Percentiles rank a stretch among this genome's conserved stretches.
These are phyloP conservation scores for Leucoraja erinaceus DNA, from an alignment of 2,113 vertebrate genomes.

Conservation along the genomic window DNA sequence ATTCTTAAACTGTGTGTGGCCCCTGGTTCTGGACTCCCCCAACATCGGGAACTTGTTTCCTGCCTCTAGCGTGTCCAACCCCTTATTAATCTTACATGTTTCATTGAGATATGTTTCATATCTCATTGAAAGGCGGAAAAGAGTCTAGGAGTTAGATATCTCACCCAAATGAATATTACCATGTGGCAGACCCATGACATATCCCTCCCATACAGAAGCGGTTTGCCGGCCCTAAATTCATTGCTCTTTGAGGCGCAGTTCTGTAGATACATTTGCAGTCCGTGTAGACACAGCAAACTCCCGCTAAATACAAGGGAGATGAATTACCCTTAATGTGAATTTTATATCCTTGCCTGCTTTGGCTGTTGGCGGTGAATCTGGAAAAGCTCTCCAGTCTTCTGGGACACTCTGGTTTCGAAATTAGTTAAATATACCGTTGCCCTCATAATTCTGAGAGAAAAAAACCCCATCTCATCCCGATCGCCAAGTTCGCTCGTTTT, in stretches of 20 bases:
- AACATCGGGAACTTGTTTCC: no score
- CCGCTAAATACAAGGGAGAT: background rate
- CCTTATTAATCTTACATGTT: no score
- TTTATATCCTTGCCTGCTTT: background rate
- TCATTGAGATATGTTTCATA: no score
- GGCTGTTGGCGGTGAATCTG: no score
- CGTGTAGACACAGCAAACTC: background rate
- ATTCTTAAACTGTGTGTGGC: no score
- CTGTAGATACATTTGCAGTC: background rate
- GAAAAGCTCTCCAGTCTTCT: background rate
- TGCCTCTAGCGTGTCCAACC: no score
- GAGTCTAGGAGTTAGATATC: no score
- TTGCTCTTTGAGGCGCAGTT: background rate
- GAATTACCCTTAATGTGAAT: background rate
- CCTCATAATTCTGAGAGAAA: background rate
- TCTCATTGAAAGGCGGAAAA: no score
- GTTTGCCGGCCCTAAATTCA: background rate
- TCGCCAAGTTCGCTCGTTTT: background rate
- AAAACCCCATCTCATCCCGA: background rate
- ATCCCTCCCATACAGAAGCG: background rate
- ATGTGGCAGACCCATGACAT: no score
- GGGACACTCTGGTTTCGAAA: background rate
- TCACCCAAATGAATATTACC: no score
- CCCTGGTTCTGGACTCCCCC: no score
- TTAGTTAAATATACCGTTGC: background rate